Evolutionary conservation across 2,797 vertebrate genomes (phyloP), one percentile per base, ranked within the genome.

Genomic region (Orientallactaga sibirica): DNA sequence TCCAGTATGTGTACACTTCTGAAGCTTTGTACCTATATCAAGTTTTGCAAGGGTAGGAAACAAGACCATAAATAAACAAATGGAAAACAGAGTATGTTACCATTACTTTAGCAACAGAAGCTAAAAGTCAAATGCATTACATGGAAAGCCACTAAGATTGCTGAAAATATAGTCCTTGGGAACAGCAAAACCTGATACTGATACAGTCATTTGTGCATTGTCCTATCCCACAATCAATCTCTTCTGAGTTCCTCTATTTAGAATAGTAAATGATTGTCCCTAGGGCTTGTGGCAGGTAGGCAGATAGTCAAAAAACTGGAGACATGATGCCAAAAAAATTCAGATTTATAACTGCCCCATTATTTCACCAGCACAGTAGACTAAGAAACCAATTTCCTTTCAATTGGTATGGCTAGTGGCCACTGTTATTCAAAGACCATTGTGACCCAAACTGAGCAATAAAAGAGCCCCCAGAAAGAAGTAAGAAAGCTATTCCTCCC

Each of bases 1-100:
- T 96, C 94, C 0, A 24, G 92, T 96, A 88, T 62, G 87, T 94
- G 97, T 95, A 98, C 58, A 3, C 85, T 98, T 96, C 95, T 75
- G 92, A 97, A 96, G 96, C 95, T 95, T 94, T 94, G 52, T 86
- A 95, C 97, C 96, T 97, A 84, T 94, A 97, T 96, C 97, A 96
- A 93, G 95, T 97, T 97, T 96, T 73, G 48, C 90, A 97, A 97
- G 89, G 97, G 86, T 74, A 96, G 96, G 91, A 98, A 98, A 97
- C 93, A 97, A 96, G 96, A 91, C 0, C 41, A 97, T 96, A 97
- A 98, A 98, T 96, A 98, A 98, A 97, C 95, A 97, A 98, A 97
- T 41, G 74, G 91, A 92, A 97, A 98, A 90, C 27, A 91, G 94
- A 97, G 80, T 94, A 92, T 7, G 20, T 86, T 97, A 92, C 93